Base-by-base conservation (phyloP, 2,113 vertebrate species). In the Atrichornis clamosus region DNA sequence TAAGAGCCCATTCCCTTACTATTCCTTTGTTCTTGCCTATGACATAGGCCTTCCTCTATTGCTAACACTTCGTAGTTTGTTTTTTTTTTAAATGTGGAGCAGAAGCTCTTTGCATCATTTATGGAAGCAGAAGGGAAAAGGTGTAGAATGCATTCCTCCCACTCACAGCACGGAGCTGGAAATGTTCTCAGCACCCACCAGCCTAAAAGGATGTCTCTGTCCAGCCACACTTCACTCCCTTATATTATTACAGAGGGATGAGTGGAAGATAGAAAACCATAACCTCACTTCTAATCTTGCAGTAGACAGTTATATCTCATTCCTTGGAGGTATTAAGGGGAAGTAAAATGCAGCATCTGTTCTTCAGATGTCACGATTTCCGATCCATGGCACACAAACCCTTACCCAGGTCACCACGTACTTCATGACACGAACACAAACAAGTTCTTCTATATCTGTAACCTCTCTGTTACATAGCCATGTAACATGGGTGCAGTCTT, bases 61-160 rank as follows among this genome's bases (percentile, higher is more conserved):
- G 39, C 35, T 87, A 64, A 47, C 8, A 13, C 30, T 58, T 80
- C 39, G 73, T 44, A 21, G 10, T 81, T 12, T 68, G n/a, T 60
- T 74, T 33, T 53, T 94, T 89, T 91, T 84, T 32, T 74, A 91
- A 91, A 64, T 65, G 67, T 69, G 20, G 19, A 89, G 47, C 59
- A 91, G 72, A 95, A 87, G 6, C 24, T 91, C 35, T 80, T 62
- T 67, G 24, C 11, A 10, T 91, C 33, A 18, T 75, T 89, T 93
- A 27, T 47, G 35, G 62, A 90, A 85, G 24, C 62, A 78, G 81
- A 89, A 95, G 44, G 39, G 53, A 17, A 78, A 78, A 26, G 58
- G 47, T 82, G 79, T 85, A 73, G 87, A 92, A 93, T 63, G 64
- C 33, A 47, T 84, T 95, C 69, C 72, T 95, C 70, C 78, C 35